Base-by-base conservation (phyloP, 2,888 invertebrate species). In the Scaptodrosophila latifasciaeformis region DNA sequence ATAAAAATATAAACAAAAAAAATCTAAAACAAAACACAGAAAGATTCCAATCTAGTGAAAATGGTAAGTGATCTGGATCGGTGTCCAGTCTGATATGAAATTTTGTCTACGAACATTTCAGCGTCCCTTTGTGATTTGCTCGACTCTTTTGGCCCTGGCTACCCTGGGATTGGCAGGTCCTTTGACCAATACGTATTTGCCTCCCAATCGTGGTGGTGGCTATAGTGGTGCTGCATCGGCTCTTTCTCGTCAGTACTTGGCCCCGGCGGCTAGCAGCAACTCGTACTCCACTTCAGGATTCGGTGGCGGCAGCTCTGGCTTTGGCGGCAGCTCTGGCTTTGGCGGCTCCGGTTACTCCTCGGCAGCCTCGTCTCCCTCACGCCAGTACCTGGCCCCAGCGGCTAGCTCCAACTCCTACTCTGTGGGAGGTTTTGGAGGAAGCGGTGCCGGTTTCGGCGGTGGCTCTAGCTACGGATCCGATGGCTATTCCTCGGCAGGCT, bases 131-230 rank as follows among this genome's bases (percentile, higher is more conserved):
- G 37, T 29, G 30, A 43, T 57, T 50, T 54, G 50, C 43, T 39
- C 59, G 2, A 45, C 55, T 17, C 39, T 65, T 21, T n/a, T 72
- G 45, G 61, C 61, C 4, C n/a, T 70, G 10, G 59, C 48, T 49
- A 44, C 59, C n/a, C 19, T 67, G 29, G 58, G 46, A n/a, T 12
- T 57, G 57, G 67, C 66, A 40, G 59, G 39, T 29, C 61, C 72
- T 12, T 42, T 81, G 51, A 61, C 70, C 46, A 70, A 53, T 24
- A 45, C 47, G 19, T 81, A 81, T 27, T 35, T 81, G 54, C 80
- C 80, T 0, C 82, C 80, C 1, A 54, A 62, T n/a, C n/a, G n/a
- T 42, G 52, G 54, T 4, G 67, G 65, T 13, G 63, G 65, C 6
- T 42, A 62, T 7, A 75, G 64, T 35, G 39, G 62, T 1, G 47